A percentile compares a stretch with the other conserved stretches of the same genome.
phyloP scores from a whole-genome alignment of 37 sponge, comb jelly and placozoan species.

The Aplysina aerophoba region DNA sequence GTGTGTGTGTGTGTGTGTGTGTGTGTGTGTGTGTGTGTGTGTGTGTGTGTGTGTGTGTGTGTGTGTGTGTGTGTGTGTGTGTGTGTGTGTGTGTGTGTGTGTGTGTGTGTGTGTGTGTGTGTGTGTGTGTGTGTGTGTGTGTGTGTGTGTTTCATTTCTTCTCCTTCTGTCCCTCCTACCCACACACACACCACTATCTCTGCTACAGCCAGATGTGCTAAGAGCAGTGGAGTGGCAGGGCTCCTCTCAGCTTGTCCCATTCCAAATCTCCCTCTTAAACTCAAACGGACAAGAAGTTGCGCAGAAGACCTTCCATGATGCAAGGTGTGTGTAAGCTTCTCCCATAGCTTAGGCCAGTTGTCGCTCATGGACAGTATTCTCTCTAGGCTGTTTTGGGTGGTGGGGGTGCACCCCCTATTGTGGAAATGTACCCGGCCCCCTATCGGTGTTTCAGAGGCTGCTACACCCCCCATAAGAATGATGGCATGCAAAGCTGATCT shows the following conservation, averaged over 20 bases:
- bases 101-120: constrained; percentile 18
- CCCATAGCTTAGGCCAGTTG: no score
- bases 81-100: background rate
- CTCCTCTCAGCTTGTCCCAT: background rate
- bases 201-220: background rate
- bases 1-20: no score
- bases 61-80: background rate
- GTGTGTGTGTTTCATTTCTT: background rate
- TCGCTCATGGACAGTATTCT: no score
- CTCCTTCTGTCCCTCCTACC: background rate
- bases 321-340: constrained; percentile 40
- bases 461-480: no score
- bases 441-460: no score
- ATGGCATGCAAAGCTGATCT: no score
- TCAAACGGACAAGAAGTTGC: constrained; percentile 21
- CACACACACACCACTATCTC: background rate
- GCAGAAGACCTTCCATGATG: constrained; percentile 56
- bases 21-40: no score
- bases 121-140: background rate
- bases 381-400: no score
- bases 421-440: no score
- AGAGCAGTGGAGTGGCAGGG: background rate
- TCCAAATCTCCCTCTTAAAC: constrained; percentile 34
- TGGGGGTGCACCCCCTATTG: no score
- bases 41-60: no score